These are phyloP conservation scores for Agrenia bidenticulata DNA, from an alignment of 2,888 invertebrate genomes.

Conservation along the genomic window DNA sequence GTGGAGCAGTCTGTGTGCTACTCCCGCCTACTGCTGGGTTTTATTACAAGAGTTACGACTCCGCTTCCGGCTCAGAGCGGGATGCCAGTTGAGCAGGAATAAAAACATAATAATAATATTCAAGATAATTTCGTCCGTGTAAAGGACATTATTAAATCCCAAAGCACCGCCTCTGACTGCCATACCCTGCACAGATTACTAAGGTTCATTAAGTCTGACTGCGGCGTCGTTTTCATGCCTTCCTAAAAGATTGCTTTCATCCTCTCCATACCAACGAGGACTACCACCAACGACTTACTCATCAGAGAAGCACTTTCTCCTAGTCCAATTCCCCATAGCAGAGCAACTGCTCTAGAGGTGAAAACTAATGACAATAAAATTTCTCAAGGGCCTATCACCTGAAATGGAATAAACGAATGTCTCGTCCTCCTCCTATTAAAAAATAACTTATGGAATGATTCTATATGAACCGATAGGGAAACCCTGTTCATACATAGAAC, in stretches of 20 bases:
- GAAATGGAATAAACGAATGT: too few species aligned
- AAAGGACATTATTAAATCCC: slow-evolving; percentile 5
- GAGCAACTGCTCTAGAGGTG: slow-evolving; percentile 3
- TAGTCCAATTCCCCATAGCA: neutral
- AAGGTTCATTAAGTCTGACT: slow-evolving; percentile 14
- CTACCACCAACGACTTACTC: too few species aligned
- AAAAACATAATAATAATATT: slow-evolving; percentile 1
- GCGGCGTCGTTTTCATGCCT: slow-evolving; percentile 1
- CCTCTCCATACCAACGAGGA: too few species aligned
- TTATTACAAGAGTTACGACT: neutral
- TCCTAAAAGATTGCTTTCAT: too few species aligned
- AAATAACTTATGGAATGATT: too few species aligned
- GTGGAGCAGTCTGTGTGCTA: too few species aligned
- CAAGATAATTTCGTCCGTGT: slow-evolving; percentile 5
- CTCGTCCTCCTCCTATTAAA: too few species aligned
- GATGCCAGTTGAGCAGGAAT: too few species aligned
- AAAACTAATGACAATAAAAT: slow-evolving; percentile 13
- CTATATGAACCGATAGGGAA: too few species aligned
- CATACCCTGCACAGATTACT: slow-evolving; percentile 2
- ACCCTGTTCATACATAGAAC: too few species aligned
- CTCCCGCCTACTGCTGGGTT: neutral
- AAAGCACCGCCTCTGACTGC: neutral
- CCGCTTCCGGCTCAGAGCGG: slow-evolving; percentile 3
- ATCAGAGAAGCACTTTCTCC: neutral
- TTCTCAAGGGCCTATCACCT: neutral